Conservation (phyloP, 2,113 vertebrate species). For the Talpa occidentalis region DNA sequence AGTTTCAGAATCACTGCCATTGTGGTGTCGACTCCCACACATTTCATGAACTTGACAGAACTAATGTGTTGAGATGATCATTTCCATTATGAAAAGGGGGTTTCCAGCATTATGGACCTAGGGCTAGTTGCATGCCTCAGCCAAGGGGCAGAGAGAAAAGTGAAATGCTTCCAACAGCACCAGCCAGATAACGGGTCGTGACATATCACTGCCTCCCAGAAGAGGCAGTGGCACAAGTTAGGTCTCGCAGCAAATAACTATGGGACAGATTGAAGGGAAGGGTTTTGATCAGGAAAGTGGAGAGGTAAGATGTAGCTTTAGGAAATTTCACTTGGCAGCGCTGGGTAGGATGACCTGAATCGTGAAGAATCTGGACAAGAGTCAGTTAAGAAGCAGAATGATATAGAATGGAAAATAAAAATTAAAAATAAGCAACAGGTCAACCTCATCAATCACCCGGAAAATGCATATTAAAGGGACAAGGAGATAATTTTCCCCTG, state of each 20-base stretch:
- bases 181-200: neutral
- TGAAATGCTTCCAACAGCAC: neutral
- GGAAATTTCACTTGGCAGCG: neutral
- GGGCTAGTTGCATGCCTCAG: neutral
- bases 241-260: neutral
- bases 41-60: neutral
- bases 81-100: neutral
- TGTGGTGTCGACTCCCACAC: neutral
- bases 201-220: neutral
- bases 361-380: neutral
- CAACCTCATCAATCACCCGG: neutral
- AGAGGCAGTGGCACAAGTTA: neutral
- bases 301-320: neutral
- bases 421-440: neutral
- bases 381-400: neutral
- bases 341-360: neutral
- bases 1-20: neutral
- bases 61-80: neutral
- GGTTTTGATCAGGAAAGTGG: neutral
- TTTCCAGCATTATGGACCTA: neutral
- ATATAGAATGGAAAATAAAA: neutral
- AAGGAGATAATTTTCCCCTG: neutral
- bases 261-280: neutral
- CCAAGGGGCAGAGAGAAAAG: neutral
- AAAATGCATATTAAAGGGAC: constrained; percentile 19